Evolutionary conservation across 64 coral and sea anemone genomes (phyloP).

Genomic region (Catalaphyllia jardinei): DNA sequence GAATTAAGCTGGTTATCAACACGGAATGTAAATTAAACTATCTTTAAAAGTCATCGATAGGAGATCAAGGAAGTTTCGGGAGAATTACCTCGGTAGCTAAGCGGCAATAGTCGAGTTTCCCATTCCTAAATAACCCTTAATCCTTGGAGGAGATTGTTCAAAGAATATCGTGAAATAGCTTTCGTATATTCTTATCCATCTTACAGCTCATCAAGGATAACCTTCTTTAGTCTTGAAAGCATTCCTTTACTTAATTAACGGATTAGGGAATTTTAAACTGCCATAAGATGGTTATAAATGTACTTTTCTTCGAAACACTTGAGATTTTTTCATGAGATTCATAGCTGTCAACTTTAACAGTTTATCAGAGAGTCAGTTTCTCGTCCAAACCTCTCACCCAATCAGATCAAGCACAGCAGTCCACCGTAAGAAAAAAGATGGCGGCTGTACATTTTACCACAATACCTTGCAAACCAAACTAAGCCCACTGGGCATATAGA

Average conservation of each 20-base stretch:
- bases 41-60: too few species aligned
- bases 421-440: too few species aligned
- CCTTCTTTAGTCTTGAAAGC: not conserved
- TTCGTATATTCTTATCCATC: not conserved
- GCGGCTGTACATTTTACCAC: too few species aligned
- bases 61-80: too few species aligned
- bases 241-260: not conserved
- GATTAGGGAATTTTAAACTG: not conserved
- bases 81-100: too few species aligned
- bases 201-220: not conserved
- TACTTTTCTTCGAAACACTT: not conserved
- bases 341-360: too few species aligned
- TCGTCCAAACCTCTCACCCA: not conserved
- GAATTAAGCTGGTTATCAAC: too few species aligned
- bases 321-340: not conserved
- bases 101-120: too few species aligned
- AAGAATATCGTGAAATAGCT: not conserved
- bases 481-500: too few species aligned
- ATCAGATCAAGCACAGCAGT: not conserved
- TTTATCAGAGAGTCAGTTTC: not conserved
- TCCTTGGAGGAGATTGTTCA: not conserved
- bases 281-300: not conserved
- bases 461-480: too few species aligned
- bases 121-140: too few species aligned
- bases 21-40: too few species aligned